A percentile compares a stretch with the other conserved stretches of the same genome.
phyloP scores from a whole-genome alignment of 2,113 vertebrate genomes.

The Mola mola region DNA sequence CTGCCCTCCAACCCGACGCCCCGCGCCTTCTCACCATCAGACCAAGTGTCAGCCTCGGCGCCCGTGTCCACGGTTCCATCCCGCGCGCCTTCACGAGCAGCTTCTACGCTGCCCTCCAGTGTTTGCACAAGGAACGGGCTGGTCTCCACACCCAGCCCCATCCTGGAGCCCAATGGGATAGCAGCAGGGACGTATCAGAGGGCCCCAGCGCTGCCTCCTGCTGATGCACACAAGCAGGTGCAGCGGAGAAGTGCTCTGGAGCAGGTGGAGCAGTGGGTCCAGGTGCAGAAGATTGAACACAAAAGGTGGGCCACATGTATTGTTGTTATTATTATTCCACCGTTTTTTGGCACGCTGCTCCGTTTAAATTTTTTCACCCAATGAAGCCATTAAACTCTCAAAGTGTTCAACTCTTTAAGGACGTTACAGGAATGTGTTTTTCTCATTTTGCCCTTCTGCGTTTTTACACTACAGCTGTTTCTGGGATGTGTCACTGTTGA shows the following conservation, averaged over 20 bases:
- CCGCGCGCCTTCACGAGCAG: conserved; percentile 72
- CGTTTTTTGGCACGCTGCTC: too few relatives aligned
- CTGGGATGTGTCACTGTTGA: too few relatives aligned
- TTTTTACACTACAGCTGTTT: too few relatives aligned
- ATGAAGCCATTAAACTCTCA: too few relatives aligned
- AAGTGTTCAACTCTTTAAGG: too few relatives aligned
- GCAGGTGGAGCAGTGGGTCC: conserved; percentile 93
- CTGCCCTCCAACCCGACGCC: conserved; percentile 59
- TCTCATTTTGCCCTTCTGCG: too few relatives aligned
- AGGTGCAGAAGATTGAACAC: conserved; percentile 88
- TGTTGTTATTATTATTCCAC: too few relatives aligned
- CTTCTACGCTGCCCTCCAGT: conserved; percentile 70
- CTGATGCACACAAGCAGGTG: conserved; percentile 79
- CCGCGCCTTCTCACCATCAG: conserved; percentile 17
- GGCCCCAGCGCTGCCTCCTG: conserved; percentile 73
- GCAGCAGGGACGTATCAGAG: conserved; percentile 82
- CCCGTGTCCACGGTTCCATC: conserved; percentile 77
- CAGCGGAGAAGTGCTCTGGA: conserved; percentile 87
- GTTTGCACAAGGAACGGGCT: conserved; percentile 85
- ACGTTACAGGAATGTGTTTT: too few relatives aligned
- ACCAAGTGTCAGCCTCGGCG: conserved; percentile 64
- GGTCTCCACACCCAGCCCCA: conserved; percentile 77
- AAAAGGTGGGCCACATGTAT: conserved; percentile 85
- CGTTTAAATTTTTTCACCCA: too few relatives aligned
- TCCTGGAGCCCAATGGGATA: conserved; percentile 90